Base-by-base conservation (phyloP, 2,113 vertebrate genomes). In the Blennius ocellaris region DNA sequence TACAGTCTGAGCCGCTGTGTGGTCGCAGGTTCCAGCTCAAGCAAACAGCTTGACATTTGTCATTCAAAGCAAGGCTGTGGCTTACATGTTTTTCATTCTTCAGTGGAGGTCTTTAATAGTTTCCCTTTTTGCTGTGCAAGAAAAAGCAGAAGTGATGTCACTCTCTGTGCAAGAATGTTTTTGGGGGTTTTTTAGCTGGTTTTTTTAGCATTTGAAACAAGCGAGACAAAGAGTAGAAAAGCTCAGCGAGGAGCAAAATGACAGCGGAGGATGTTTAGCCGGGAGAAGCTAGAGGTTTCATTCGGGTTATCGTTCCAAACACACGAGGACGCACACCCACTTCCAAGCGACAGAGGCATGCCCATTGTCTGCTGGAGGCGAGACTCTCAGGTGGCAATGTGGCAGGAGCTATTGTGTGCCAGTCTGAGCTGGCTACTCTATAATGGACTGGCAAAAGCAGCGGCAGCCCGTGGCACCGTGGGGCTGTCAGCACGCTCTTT, bases 371-470 rank as follows among this genome's bases (percentile, higher is more conserved):
- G 78, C 61, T 48, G 68, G 40, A 75, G 76, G 65, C n/a, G 36
- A 71, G 57, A 57, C 36, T 11, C 60, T 67, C 49, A 8, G 71
- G 67, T 76, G 81, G 74, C 49, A 79, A 60, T 73, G 17, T 83
- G 87, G 84, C 83, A 79, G 72, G 11, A 50, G 68, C 73, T 69
- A 71, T 89, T 86, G 74, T 92, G 76, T 69, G 74, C 56, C 74
- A 57, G 66, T 66, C 51, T 44, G 79, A 75, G 57, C 71, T 55
- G 69, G 72, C 50, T 56, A 47, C 58, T 84, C 70, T 78, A 74
- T 83, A 83, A 90, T 76, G 47, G 68, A 81, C 72, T 68, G 73
- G 73, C 68, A 65, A 30, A 45, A 74, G 54, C 73, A 61, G 75
- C 49, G 41, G 73, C 73, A 75, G 78, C 45, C 62, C 47, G 45